Evolutionary conservation across 1,140 invertebrate genomes (phyloP).

Genomic region (Phenacoccus solenopsis): DNA sequence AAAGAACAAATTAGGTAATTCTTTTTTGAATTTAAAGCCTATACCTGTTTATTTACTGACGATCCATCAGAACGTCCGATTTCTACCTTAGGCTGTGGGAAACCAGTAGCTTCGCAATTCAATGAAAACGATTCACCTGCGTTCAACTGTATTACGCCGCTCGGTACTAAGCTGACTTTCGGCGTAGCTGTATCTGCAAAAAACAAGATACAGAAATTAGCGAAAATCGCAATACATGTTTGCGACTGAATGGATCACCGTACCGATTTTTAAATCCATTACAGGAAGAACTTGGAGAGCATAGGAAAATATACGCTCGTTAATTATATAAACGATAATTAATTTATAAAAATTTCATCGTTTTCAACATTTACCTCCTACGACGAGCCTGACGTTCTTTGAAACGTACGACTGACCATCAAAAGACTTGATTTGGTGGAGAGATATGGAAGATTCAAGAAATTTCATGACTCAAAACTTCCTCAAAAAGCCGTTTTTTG

Average conservation of each 20-base stretch:
- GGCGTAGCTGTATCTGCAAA: background rate
- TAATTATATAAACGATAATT: too few relatives aligned
- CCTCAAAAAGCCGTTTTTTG: too few relatives aligned
- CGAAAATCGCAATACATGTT: too few relatives aligned
- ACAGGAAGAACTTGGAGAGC: background rate
- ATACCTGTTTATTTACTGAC: slow-evolving; percentile 11
- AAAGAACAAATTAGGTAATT: too few relatives aligned
- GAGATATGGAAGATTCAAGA: too few relatives aligned
- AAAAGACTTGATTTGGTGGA: too few relatives aligned
- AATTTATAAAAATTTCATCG: too few relatives aligned
- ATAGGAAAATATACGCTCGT: background rate
- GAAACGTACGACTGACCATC: slow-evolving; percentile 48
- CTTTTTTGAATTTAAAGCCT: too few relatives aligned
- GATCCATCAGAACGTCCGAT: background rate
- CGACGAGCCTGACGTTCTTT: slow-evolving; percentile 17
- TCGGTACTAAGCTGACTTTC: background rate
- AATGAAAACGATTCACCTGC: slow-evolving; percentile 66
- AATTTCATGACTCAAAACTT: too few relatives aligned
- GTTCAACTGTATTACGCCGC: slow-evolving; percentile 24
- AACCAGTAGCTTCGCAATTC: slow-evolving; percentile 55
- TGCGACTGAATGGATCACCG: background rate
- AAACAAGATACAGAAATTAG: background rate
- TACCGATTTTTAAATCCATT: background rate
- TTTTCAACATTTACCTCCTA: slow-evolving; percentile 19
- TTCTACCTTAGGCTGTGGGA: slow-evolving; percentile 45